Evolutionary conservation across 2,797 vertebrate genomes (phyloP).

Genomic region (Borostomias antarcticus): DNA sequence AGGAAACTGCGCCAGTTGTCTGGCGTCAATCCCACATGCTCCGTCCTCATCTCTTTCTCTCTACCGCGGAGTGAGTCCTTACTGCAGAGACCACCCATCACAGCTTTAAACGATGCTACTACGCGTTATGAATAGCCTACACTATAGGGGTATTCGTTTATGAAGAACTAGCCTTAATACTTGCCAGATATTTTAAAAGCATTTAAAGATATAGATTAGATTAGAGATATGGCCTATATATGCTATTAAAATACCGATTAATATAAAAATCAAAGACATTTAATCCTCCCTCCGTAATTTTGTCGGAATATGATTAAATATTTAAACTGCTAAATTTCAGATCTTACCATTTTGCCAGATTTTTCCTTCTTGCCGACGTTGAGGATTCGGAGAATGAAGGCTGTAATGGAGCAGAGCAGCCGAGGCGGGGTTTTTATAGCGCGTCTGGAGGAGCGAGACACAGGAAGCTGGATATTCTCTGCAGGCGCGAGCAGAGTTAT

Average conservation of each 20-base stretch:
- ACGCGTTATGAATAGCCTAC: not conserved
- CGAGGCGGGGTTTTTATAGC: slow-evolving; percentile 15
- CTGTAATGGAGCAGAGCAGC: not conserved
- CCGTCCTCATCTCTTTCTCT: not conserved
- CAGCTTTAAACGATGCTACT: not conserved
- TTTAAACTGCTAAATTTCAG: not conserved
- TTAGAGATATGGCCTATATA: not conserved
- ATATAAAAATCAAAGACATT: not conserved
- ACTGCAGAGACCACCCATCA: not conserved
- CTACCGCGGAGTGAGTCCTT: not conserved
- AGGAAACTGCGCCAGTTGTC: slow-evolving; percentile 4
- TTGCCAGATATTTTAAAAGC: not conserved
- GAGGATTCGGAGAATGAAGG: slow-evolving; percentile 61
- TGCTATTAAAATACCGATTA: not conserved
- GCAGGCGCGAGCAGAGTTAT: slow-evolving; percentile 41
- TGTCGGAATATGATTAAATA: not conserved
- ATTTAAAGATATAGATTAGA: not conserved
- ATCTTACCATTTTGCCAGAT: slow-evolving; percentile 59
- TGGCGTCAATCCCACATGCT: not conserved
- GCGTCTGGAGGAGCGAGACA: not conserved
- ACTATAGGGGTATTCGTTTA: too few species aligned
- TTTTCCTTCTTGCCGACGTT: slow-evolving; percentile 56
- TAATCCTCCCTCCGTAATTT: not conserved
- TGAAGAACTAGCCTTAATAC: too few species aligned
- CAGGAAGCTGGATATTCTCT: not conserved